Conservation (phyloP, 2,797 vertebrate species). For the Garrulus glandarius region DNA sequence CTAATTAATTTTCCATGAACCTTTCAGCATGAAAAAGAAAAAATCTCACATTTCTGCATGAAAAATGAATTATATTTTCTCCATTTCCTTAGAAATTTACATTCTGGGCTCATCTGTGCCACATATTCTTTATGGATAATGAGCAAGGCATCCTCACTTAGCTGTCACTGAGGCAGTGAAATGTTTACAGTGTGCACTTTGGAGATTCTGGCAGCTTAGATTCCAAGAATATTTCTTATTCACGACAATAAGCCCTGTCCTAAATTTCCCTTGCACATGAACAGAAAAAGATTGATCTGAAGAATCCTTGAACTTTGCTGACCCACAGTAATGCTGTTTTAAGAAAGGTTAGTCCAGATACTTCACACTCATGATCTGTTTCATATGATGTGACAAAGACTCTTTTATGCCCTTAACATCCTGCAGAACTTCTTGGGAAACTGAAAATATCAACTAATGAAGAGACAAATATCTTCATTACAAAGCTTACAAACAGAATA, state of each 20-base stretch:
- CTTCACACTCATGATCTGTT: background rate
- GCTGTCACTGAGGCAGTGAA: slow-evolving; percentile 67
- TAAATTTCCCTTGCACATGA: slow-evolving; percentile 11
- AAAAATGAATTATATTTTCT: slow-evolving; percentile 30
- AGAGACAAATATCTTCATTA: background rate
- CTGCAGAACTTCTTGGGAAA: background rate
- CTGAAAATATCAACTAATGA: background rate
- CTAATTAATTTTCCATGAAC: slow-evolving; percentile 26
- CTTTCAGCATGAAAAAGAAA: background rate
- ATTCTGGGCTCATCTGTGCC: slow-evolving; percentile 48
- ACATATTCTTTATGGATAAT: slow-evolving; percentile 64
- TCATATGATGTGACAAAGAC: background rate
- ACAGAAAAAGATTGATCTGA: background rate
- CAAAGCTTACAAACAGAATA: background rate
- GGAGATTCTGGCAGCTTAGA: slow-evolving; percentile 64
- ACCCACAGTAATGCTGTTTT: background rate
- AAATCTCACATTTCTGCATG: background rate
- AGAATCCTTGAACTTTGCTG: slow-evolving; percentile 40
- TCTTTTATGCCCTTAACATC: background rate
- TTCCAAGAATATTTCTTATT: slow-evolving; percentile 63
- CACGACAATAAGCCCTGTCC: slow-evolving; percentile 20
- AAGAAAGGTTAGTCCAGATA: slow-evolving; percentile 4
- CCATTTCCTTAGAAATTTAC: slow-evolving; percentile 33
- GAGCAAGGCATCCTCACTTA: slow-evolving; percentile 66
- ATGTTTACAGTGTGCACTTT: slow-evolving; percentile 63